Conservation (phyloP, 2,797 vertebrate species). For the Heterohyrax brucei region DNA sequence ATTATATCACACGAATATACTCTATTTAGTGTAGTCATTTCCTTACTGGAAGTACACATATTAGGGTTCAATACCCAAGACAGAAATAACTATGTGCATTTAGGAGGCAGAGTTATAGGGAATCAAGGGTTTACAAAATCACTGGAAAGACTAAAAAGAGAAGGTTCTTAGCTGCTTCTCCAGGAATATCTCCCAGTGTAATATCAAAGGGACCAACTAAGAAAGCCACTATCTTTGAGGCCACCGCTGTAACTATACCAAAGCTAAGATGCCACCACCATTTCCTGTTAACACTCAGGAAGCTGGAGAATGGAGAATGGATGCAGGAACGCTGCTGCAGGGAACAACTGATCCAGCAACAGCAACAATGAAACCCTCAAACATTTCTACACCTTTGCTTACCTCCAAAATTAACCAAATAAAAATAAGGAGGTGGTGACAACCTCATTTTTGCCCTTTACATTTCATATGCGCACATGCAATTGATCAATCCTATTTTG, state of each 20-base stretch:
- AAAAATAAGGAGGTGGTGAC: neutral
- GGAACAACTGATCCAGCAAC: neutral
- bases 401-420: neutral
- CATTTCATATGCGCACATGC: neutral
- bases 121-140: neutral
- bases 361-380: neutral
- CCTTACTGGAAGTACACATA: neutral
- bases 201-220: neutral
- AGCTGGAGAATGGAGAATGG: neutral
- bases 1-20: neutral
- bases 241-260: neutral
- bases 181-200: neutral
- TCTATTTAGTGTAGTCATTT: neutral
- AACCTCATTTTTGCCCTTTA: neutral
- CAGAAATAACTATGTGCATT: neutral
- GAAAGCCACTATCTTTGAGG: neutral
- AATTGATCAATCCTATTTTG: neutral
- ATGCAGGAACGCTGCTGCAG: neutral
- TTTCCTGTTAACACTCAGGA: neutral
- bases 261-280: neutral
- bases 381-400: neutral
- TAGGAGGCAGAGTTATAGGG: neutral
- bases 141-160: neutral
- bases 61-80: neutral
- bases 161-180: neutral